Base-by-base conservation (phyloP, 2,888 invertebrate genomes). In the Caenorhabditis japonica region DNA sequence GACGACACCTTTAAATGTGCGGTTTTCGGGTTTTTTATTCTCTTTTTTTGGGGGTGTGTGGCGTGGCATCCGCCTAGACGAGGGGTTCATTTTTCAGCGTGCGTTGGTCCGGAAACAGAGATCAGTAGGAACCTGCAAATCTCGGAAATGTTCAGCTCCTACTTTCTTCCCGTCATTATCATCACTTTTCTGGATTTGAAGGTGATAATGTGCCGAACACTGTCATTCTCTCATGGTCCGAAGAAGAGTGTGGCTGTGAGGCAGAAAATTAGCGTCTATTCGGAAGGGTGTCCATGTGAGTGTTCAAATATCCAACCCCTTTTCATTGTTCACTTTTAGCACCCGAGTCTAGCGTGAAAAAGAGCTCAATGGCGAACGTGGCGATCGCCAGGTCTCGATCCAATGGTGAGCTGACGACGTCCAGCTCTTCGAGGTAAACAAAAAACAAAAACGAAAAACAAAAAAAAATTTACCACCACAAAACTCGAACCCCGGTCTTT, bases 111-210 rank as follows among this genome's bases (percentile, higher is more conserved):
- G 5, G 62, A 69, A 17, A 56, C 55, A 0, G 75, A 76, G 46
- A 39, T 76, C 23, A 74, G 73, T 33, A 62, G 78, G 33, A 66
- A 79, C 13, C 69, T 85, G n/a, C 84, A 85, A 58, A 68, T 85
- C 23, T 73, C 71, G 43, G 85, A 85, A 52, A 85, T 85, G 41
- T 68, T 80, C 34, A 79, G 77, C 64, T 81, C 81, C 39, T 85
- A 85, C 44, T 85, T 85, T 62, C 73, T 85, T 30, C 85, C 85
- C 4, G 77, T 84, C 12, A 74, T 73, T 13, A 71, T 83, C 7
- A 83, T 85, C 19, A 85, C 83, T 0, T 74, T 79, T 3, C 77
- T 85, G 15, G 85, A 85, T 41, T 47, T 84, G 33, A 78, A 81
- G 75, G 71, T 76, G 10, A 59, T 76, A 12, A 19, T 76, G 30